These are phyloP conservation scores for Glareola pratincola DNA, from an alignment of 2,113 vertebrate species.

Conservation along the genomic window DNA sequence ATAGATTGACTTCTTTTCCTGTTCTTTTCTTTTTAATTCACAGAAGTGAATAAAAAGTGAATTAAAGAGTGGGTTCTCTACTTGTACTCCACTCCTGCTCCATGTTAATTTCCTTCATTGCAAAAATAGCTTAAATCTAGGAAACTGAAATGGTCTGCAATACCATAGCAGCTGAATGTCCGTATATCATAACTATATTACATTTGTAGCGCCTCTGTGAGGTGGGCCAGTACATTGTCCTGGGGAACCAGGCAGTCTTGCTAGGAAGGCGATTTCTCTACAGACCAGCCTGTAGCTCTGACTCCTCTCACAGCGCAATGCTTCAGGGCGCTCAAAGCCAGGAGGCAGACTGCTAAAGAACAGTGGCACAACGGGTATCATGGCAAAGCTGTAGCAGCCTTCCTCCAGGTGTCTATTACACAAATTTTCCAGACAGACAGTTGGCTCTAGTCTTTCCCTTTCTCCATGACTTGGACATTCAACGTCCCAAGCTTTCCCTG, in stretches of 20 bases:
- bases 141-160: not conserved
- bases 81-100: not conserved
- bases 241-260: not conserved
- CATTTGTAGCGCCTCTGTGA: not conserved
- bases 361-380: not conserved
- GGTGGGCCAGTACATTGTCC: not conserved
- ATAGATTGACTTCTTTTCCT: not conserved
- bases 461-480: not conserved
- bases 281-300: not conserved
- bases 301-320: not conserved
- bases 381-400: not conserved
- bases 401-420: not conserved
- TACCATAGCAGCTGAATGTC: not conserved
- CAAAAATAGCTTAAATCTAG: not conserved
- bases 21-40: not conserved
- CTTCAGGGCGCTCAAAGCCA: not conserved
- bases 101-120: not conserved
- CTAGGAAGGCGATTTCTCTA: not conserved
- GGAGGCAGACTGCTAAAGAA: not conserved
- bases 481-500: not conserved
- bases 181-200: accelerated
- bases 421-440: constrained; percentile 32
- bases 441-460: not conserved
- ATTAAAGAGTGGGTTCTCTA: not conserved
- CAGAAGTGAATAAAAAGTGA: too few species aligned